Evolutionary conservation across 2,797 vertebrate genomes (phyloP).

Genomic region (Tapirus indicus): DNA sequence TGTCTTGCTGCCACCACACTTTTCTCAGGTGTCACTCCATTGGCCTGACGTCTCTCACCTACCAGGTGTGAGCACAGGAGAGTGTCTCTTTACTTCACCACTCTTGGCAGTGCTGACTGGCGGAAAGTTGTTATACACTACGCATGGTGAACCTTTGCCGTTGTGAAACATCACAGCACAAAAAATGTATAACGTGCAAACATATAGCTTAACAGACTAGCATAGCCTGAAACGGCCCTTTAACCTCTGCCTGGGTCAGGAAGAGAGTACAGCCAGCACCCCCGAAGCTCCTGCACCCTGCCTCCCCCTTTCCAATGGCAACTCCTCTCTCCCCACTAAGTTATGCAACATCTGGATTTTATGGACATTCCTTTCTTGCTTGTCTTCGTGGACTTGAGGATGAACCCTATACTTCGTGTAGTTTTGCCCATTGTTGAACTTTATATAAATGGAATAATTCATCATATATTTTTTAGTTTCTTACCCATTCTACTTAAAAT

Average conservation of each 20-base stretch:
- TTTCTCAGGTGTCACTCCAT: fast-evolving
- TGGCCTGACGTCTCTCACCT: background rate
- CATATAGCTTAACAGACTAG: fast-evolving
- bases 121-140: fast-evolving
- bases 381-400: background rate
- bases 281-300: fast-evolving
- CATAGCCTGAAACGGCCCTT: background rate
- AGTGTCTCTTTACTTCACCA: fast-evolving
- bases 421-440: background rate
- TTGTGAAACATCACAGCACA: fast-evolving
- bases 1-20: fast-evolving
- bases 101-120: fast-evolving
- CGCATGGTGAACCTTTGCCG: fast-evolving
- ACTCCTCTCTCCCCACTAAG: fast-evolving
- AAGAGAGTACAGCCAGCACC: fast-evolving
- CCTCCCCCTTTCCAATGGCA: fast-evolving
- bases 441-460: background rate
- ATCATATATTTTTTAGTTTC: fast-evolving
- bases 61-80: fast-evolving
- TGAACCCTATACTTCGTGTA: background rate
- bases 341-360: fast-evolving
- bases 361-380: background rate
- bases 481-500: background rate
- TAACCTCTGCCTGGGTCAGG: background rate
- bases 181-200: fast-evolving